Evolutionary conservation across 2,888 invertebrate genomes (phyloP).

Genomic region (Syritta pipiens): DNA sequence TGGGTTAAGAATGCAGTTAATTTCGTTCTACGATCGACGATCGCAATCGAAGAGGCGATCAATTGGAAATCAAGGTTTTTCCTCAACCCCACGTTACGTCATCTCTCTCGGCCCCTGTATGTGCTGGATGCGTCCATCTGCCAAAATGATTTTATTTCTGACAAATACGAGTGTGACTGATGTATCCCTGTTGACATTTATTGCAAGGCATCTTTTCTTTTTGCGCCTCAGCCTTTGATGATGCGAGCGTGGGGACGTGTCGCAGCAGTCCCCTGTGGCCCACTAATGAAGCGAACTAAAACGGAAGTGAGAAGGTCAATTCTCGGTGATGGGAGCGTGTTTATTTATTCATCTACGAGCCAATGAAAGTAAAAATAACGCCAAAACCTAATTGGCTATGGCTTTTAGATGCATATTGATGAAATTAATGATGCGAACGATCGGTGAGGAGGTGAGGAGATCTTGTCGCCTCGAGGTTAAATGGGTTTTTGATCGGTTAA

Average conservation of each 20-base stretch:
- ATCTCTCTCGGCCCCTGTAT: no score
- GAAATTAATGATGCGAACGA: slow-evolving; percentile 3
- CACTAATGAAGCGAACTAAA: background rate
- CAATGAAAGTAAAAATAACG: slow-evolving; percentile 2
- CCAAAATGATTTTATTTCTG: background rate
- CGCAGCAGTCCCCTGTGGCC: background rate
- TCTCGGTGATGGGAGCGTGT: background rate
- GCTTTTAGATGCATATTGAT: slow-evolving; percentile 13
- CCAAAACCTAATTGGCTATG: slow-evolving; percentile 10
- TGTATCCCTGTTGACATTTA: background rate
- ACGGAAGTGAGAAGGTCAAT: slow-evolving; percentile 21
- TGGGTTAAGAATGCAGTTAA: slow-evolving; percentile 60
- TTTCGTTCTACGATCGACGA: slow-evolving; percentile 42
- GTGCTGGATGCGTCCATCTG: no score
- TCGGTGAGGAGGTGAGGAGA: background rate
- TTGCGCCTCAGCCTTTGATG: slow-evolving; percentile 2
- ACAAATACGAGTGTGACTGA: slow-evolving; percentile 1
- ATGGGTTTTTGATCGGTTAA: no score
- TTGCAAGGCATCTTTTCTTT: background rate
- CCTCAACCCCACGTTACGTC: no score
- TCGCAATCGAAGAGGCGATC: slow-evolving; percentile 31
- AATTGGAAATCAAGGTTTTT: slow-evolving; percentile 24
- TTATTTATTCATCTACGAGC: background rate
- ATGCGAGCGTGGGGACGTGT: no score
- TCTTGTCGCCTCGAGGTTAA: background rate